phyloP scores from a whole-genome alignment of 2,113 vertebrate genomes.

The Phylloscopus trochilus region DNA sequence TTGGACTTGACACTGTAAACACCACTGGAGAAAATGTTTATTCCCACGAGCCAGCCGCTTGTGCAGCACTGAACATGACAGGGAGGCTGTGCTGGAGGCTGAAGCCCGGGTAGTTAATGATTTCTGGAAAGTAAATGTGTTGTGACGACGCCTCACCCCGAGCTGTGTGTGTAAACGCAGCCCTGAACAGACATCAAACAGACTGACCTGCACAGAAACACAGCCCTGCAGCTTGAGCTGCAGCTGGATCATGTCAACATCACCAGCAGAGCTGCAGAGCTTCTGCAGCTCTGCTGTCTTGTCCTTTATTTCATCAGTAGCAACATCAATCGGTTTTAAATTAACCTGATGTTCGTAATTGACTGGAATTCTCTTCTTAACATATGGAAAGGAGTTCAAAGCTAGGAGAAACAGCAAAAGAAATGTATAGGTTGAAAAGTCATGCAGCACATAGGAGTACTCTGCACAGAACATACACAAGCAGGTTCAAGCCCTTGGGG shows the following conservation, averaged over 20 bases:
- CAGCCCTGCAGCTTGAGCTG: slow-evolving; percentile 96
- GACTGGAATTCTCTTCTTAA: slow-evolving; percentile 95
- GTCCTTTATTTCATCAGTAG: slow-evolving; percentile 92
- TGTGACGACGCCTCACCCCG: background rate
- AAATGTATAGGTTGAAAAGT: background rate
- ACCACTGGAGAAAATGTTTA: background rate
- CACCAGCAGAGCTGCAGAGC: slow-evolving; percentile 81
- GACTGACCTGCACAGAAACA: slow-evolving; percentile 90
- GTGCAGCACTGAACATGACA: accelerated
- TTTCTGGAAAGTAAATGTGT: slow-evolving; percentile 7
- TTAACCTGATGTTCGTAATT: slow-evolving; percentile 87
- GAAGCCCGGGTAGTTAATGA: background rate
- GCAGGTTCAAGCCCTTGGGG: background rate
- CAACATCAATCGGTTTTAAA: slow-evolving; percentile 93
- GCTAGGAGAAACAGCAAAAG: slow-evolving; percentile 71
- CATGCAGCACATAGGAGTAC: background rate
- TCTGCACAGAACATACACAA: background rate
- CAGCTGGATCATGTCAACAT: slow-evolving; percentile 97
- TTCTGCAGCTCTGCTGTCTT: slow-evolving; percentile 87
- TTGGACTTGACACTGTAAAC: background rate
- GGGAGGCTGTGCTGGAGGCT: background rate
- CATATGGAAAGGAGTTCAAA: slow-evolving; percentile 88
- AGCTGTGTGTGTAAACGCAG: background rate
- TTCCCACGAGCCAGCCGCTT: accelerated
- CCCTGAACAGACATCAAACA: background rate